phyloP scores from a whole-genome alignment of 1,140 invertebrate genomes.

The Drosophila tani region DNA sequence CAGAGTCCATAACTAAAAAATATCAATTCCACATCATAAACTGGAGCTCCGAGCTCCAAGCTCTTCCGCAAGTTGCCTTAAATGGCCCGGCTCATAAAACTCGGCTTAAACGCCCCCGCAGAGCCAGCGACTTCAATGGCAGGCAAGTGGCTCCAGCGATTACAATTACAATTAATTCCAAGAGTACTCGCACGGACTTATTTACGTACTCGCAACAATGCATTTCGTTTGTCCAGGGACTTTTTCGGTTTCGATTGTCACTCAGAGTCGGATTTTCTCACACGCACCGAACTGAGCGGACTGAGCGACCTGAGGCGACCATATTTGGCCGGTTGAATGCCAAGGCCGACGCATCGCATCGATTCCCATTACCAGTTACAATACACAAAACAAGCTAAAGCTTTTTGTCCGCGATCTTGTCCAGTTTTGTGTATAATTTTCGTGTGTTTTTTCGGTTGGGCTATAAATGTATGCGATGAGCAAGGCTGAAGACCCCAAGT shows the following conservation, averaged over 20 bases:
- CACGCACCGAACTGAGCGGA: constrained; percentile 21
- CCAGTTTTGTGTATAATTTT: constrained; percentile 71
- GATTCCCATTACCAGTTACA: constrained; percentile 63
- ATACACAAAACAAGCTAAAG: constrained; percentile 50
- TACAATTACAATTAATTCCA: constrained; percentile 63
- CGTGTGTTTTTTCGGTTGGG: constrained; percentile 37
- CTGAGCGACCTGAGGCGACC: constrained; percentile 38
- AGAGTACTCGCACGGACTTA: constrained; percentile 46
- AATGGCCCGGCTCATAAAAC: constrained; percentile 46
- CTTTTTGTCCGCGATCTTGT: constrained; percentile 60
- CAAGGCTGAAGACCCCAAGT: constrained; percentile 62
- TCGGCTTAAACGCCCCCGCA: constrained; percentile 35
- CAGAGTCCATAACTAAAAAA: constrained; percentile 16
- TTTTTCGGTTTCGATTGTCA: constrained; percentile 43
- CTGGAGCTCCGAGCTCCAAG: constrained; percentile 16
- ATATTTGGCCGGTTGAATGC: constrained; percentile 79
- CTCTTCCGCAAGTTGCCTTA: constrained; percentile 52
- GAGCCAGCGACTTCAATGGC: constrained; percentile 55
- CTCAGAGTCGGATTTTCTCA: constrained; percentile 58
- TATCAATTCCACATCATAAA: constrained; percentile 31
- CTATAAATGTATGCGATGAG: constrained; percentile 56
- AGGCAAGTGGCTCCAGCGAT: constrained; percentile 30
- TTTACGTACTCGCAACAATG: constrained; percentile 50
- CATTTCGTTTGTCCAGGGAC: constrained; percentile 68
- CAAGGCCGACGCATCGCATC: constrained; percentile 65